Evolutionary conservation across 1,140 invertebrate genomes (phyloP), one percentile per base, ranked within the genome.

Genomic region (Linepithema humile): DNA sequence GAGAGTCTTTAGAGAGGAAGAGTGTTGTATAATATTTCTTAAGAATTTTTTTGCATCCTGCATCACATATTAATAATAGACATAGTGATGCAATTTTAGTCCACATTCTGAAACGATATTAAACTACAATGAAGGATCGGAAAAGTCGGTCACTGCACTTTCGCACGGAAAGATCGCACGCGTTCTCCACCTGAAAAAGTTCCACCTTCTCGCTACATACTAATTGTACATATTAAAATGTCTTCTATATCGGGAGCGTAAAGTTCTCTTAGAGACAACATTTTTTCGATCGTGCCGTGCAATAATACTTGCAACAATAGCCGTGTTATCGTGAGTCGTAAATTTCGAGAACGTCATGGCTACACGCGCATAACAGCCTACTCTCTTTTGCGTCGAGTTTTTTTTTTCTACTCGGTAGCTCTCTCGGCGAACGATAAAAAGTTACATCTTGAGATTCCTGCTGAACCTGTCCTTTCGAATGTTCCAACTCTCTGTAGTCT

Each of bases 301-400:
- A 15, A 0, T 64, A 72, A 53, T 48, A 55, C 26, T 10, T n/a
- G n/a, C 32, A 70, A 43, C 4, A 70, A 55, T 9, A 20, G 69
- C 70, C 50, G 62, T 43, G 43, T 7, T 60, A 20, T 23, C 35
- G 48, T 23, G n/a, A 69, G 23, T 23, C 35, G 60, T 69, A 70
- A 80, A 53, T 80, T 80, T 70, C 48, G 64, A 80, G 75, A 23
- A 43, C 75, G 75, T 80, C 64, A 80, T 70, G 64, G 75, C 75
- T 48, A 70, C 48, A 80, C 20, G 75, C 64, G 75, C 75, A 80
- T 70, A 80, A 80, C 75, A 80, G 15, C 75, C 75, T 80, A 80
- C 64, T 80, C 75, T 80, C 75, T 57, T 80, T 78, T 29, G 35
- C 45, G 60, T 53, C 32, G 74, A 9, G 23, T 6, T 55, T 35